Evolutionary conservation across 2,113 vertebrate species (phyloP), one percentile per base, ranked within the genome.

Genomic region (Panurus biarmicus): DNA sequence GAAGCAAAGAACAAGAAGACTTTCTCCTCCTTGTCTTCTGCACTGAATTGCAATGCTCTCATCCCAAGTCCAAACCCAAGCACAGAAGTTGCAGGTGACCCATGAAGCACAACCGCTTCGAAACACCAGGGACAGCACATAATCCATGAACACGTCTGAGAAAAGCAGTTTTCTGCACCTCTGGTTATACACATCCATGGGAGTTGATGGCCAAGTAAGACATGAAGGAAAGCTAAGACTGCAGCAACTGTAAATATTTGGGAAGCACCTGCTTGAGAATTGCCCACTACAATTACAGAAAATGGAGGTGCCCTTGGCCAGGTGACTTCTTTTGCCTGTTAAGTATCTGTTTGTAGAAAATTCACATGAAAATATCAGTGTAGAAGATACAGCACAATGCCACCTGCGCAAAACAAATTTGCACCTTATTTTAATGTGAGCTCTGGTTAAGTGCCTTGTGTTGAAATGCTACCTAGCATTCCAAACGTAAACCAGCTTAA

Each of bases 401-500:
- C 58, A 92, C 57, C 64, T 36, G 24, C 54, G 45, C 38, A 47
- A 89, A 92, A 87, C 45, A 76, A 81, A 66, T 3, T 18, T 7
- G 53, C n/a, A 65, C 33, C 75, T 86, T 48, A 18, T 90, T 93
- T 87, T 57, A 79, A 45, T 38, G 36, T 6, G 40, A 82, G 47
- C 90, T 79, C 61, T 75, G 75, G 85, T 91, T 94, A 90, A 71
- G 77, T 70, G 77, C 79, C 76, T 90, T 72, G 36, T 84, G 73
- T 93, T 79, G 85, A 96, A 94, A 94, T 62, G 70, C 67, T 84
- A 67, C 70, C 77, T 66, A 61, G 69, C 91, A 89, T 91, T 91
- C 81, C 80, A 91, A 71, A 33, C n/a, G n/a, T 53, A 94, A 94
- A 58, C 50, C 85, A 78, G 45, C 60, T 82, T 92, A 96, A 93